phyloP scores from a whole-genome alignment of 2,113 vertebrate species.

The Rhadina sibilatrix region DNA sequence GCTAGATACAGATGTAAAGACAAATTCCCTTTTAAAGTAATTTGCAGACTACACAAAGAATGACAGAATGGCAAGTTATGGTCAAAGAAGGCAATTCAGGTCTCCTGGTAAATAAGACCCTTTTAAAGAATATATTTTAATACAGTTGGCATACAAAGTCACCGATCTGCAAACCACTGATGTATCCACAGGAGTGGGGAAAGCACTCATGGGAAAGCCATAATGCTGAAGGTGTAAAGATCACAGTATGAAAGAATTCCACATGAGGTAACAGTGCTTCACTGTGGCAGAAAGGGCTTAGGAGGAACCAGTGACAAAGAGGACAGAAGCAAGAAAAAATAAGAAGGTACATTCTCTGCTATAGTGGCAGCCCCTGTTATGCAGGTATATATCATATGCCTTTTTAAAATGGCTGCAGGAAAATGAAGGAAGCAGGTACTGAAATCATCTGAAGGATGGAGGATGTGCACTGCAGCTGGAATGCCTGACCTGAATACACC shows the following conservation, averaged over 20 bases:
- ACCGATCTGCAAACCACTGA: neutral
- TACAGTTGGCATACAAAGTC: neutral
- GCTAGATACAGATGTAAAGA: neutral
- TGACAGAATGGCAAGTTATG: neutral
- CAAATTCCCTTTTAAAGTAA: neutral
- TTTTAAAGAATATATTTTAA: neutral
- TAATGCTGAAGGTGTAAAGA: neutral
- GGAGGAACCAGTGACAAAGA: accelerated
- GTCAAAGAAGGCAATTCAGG: neutral
- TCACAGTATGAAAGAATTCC: neutral
- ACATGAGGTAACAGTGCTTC: neutral
- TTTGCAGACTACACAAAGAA: neutral
- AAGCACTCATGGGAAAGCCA: neutral
- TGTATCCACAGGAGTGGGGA: accelerated
- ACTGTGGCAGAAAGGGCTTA: neutral
- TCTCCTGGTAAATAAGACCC: neutral
- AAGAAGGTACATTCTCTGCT: neutral
- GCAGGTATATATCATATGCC: neutral
- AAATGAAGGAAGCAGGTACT: neutral
- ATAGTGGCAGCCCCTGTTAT: neutral
- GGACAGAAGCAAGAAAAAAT: neutral
- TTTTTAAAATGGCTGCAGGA: neutral
- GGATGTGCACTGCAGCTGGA: neutral
- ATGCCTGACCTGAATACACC: neutral
- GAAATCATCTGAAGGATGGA: neutral